Percentiles rank a stretch among this genome's conserved stretches.
Evolutionary conservation across 92 coral and sea anemone genomes (phyloP).

Genomic region (Palythoa grandiflora): DNA sequence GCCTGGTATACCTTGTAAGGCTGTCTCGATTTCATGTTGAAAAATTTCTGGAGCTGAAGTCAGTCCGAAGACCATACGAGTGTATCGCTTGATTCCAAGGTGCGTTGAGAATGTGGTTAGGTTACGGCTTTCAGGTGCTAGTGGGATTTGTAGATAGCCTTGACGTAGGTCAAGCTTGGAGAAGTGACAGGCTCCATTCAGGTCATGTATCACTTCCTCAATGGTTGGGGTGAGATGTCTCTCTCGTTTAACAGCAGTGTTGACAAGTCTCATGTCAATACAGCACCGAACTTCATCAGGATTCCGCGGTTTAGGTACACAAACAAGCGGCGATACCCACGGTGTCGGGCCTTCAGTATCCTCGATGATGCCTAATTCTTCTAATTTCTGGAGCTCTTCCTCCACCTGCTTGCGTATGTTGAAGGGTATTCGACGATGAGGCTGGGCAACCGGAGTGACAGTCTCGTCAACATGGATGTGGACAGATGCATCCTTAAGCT

Average conservation of each 20-base stretch:
- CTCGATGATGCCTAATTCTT: conserved; percentile 64
- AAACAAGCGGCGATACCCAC: conserved; percentile 74
- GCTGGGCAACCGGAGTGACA: conserved; percentile 64
- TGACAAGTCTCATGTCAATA: conserved; percentile 66
- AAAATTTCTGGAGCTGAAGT: conserved; percentile 62
- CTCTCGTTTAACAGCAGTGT: conserved; percentile 59
- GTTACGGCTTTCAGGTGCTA: conserved; percentile 61
- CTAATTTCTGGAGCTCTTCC: conserved; percentile 52
- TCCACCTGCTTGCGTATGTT: conserved; percentile 62
- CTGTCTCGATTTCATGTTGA: conserved; percentile 59
- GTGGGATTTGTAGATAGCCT: conserved; percentile 71
- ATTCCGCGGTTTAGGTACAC: conserved; percentile 58
- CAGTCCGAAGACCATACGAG: conserved; percentile 61
- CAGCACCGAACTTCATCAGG: conserved; percentile 65
- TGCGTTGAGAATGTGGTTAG: conserved; percentile 71
- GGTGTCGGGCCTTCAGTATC: conserved; percentile 67
- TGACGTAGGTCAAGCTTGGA: conserved; percentile 67
- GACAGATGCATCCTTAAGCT: conserved; percentile 48
- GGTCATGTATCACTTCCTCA: conserved; percentile 51
- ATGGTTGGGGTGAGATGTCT: conserved; percentile 69
- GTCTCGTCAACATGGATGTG: conserved; percentile 64
- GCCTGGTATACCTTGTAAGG: conserved; percentile 55
- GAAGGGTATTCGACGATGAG: conserved; percentile 61
- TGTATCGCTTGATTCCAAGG: conserved; percentile 61
- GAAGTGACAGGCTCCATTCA: conserved; percentile 41